Base-by-base conservation (phyloP, 64 coral and sea anemone genomes). In the Porites australiensis region DNA sequence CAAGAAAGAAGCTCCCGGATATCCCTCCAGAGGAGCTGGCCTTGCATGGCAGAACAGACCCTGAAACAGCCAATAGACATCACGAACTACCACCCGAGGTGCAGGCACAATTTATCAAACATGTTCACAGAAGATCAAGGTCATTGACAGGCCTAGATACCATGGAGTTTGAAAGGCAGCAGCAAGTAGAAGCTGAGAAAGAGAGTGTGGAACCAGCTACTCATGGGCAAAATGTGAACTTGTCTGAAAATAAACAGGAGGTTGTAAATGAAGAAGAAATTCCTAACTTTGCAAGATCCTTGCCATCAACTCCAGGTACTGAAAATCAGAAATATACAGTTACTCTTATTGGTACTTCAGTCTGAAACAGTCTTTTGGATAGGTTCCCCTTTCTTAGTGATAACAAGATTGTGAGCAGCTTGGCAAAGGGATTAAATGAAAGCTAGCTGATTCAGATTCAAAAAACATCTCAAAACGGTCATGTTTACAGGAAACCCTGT, bases 81-180 rank as follows among this genome's bases (percentile, higher is more conserved):
- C 87, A 77, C 57, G 82, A 94, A 23, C 58, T 97, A 16, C 95
- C 95, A 37, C 58, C 83, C 37, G 88, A 94, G 61, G 92, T 97
- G n/a, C 95, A 97, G 44, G 95, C 84, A 23, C 92, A 94, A 58
- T 94, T 93, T 52, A 97, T 88, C 10, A 97, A 50, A n/a, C 83
- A 70, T 63, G 67, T 79, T 2, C 95, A 94, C 37, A 90, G 93
- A 89, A 94, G 92, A 50, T 94, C 95, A 3, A 89, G 82, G 55
- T 97, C 95, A 57, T 77, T 97, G 68, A 89, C 88, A 59, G 88
- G 91, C 46, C 61, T 97, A 22, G 88, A 94, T 44, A 92, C 66
- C 6, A 77, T 86, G 48, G 80, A 92, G 44, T 69, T 93, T 64
- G 83, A 93, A 37, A 77, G n/a, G 59, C 58, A 70, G 47, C 60